These are phyloP conservation scores for Emys orbicularis DNA, from an alignment of 2,797 vertebrate species.

Conservation along the genomic window DNA sequence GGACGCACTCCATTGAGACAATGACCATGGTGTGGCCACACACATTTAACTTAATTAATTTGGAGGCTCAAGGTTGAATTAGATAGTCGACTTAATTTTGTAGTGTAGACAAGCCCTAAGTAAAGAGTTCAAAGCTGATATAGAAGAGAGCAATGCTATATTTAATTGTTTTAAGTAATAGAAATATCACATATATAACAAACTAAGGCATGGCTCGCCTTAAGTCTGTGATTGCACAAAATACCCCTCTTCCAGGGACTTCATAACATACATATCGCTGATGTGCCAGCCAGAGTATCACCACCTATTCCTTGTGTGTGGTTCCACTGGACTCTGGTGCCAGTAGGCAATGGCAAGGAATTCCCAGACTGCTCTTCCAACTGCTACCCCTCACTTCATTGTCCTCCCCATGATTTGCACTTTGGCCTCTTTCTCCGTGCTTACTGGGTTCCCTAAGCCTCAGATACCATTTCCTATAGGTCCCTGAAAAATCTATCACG, in stretches of 20 bases:
- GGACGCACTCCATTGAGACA: too few relatives aligned
- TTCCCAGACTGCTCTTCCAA: not conserved
- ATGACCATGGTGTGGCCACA: too few relatives aligned
- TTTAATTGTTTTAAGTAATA: not conserved
- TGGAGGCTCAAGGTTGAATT: too few relatives aligned
- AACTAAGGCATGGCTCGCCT: not conserved
- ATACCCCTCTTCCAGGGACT: not conserved
- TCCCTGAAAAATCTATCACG: not conserved
- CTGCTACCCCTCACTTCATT: not conserved
- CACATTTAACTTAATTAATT: too few relatives aligned
- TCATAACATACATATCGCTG: rapidly evolving
- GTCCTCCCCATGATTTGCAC: not conserved
- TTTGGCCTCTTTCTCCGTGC: not conserved
- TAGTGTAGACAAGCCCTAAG: too few relatives aligned
- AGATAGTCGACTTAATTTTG: too few relatives aligned
- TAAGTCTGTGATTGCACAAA: not conserved
- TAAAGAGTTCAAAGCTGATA: constrained; percentile 2
- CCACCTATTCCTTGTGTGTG: not conserved
- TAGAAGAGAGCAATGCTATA: not conserved
- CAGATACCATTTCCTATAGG: not conserved
- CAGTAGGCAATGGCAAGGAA: not conserved
- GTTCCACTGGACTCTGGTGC: not conserved
- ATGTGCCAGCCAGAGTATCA: not conserved
- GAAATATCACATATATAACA: not conserved
- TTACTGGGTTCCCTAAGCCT: constrained; percentile 1